Evolutionary conservation across 2,888 invertebrate genomes (phyloP).

Genomic region (Rotaria sp.): DNA sequence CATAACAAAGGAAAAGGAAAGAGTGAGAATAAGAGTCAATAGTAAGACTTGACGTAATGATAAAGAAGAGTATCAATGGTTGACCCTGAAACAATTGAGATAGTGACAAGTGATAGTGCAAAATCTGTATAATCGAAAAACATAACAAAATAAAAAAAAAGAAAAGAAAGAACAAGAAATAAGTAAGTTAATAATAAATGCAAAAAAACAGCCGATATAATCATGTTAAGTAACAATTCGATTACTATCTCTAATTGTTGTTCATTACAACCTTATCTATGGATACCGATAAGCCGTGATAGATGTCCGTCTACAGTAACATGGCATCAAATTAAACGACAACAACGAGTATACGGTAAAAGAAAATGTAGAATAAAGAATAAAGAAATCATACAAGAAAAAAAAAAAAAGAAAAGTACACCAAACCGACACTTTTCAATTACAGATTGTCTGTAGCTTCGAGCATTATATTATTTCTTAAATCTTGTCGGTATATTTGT

Average conservation of each 20-base stretch:
- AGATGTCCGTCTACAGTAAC: background rate
- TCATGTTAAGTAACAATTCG: background rate
- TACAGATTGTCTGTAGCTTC: background rate
- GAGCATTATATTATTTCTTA: background rate
- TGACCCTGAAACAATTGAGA: slow-evolving; percentile 16
- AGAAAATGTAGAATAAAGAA: background rate
- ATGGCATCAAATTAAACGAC: background rate
- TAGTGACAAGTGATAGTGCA: background rate
- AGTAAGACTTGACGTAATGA: background rate
- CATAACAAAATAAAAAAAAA: too few relatives aligned
- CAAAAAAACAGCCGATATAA: background rate
- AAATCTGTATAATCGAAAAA: background rate
- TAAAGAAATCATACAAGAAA: background rate
- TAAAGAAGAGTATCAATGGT: background rate
- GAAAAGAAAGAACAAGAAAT: background rate
- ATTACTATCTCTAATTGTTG: background rate
- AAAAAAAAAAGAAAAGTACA: background rate
- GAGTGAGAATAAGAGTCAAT: background rate
- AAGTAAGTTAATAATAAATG: background rate
- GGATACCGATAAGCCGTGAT: background rate
- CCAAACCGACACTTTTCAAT: background rate
- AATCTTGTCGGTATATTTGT: background rate
- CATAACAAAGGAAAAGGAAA: background rate
- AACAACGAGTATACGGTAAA: background rate
- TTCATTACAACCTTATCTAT: background rate